Evolutionary conservation across 2,113 vertebrate genomes (phyloP).

Genomic region (Holacanthus passer): DNA sequence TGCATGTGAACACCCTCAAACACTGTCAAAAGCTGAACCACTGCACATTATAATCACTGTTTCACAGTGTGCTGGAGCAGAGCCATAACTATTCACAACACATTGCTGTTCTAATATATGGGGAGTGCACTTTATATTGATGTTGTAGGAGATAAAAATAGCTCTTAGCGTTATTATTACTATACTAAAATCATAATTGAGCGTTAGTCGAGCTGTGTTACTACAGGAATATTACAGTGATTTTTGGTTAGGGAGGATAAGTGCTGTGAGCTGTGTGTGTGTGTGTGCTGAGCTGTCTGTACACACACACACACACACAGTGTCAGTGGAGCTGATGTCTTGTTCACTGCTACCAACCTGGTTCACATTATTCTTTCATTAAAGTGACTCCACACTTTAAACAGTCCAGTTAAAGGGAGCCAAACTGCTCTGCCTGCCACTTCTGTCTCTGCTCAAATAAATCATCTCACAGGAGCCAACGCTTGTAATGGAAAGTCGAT

Average conservation of each 20-base stretch:
- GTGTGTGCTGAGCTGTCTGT: not conserved
- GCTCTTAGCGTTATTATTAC: slow-evolving; percentile 50
- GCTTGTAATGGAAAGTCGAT: slow-evolving; percentile 77
- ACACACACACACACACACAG: not conserved
- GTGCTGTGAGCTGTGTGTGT: not conserved
- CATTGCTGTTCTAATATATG: slow-evolving; percentile 2
- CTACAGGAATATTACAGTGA: slow-evolving; percentile 31
- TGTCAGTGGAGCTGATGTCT: slow-evolving; percentile 33
- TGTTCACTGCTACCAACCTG: slow-evolving; percentile 65
- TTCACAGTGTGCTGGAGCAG: slow-evolving; percentile 5
- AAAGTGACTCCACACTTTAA: slow-evolving; percentile 74
- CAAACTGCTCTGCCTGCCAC: slow-evolving; percentile 59
- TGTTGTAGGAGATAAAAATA: slow-evolving; percentile 40
- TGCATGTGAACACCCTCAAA: not conserved
- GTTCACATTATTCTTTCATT: slow-evolving; percentile 81
- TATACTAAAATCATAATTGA: slow-evolving; percentile 40
- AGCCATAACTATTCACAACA: slow-evolving; percentile 30
- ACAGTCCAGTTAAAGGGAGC: slow-evolving; percentile 58
- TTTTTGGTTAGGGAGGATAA: slow-evolving; percentile 2
- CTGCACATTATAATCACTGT: not conserved
- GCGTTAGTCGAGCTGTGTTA: slow-evolving; percentile 49
- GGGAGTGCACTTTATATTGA: not conserved
- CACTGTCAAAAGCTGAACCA: not conserved
- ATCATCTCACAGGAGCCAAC: slow-evolving; percentile 61
- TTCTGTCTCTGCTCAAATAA: slow-evolving; percentile 67